Evolutionary conservation across 2,113 vertebrate species (phyloP), one percentile per base, ranked within the genome.

Genomic region (Capreolus pygargus): DNA sequence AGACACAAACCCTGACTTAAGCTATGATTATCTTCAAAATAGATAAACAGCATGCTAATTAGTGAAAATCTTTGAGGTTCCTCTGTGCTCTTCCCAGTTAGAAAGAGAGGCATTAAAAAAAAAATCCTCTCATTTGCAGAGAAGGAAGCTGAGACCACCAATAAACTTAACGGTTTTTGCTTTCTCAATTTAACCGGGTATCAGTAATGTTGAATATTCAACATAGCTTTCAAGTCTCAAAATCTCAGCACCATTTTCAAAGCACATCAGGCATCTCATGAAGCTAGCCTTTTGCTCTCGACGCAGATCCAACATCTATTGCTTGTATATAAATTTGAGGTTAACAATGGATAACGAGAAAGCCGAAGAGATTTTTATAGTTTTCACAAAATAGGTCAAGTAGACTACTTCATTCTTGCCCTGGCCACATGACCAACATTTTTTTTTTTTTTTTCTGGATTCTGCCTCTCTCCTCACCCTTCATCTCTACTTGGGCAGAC

Each of bases 51-150:
- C 43, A 27, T 11, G 47, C 15, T 97, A 11, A 39, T 89, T 90
- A 93, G 67, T 61, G 28, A 96, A 78, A 83, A 61, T 95, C n/a
- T 70, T 70, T 91, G 55, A 64, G n/a, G 43, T 92, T 86, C 33
- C 27, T 64, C 85, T 55, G 33, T 95, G 27, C 13, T 87, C 81
- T 64, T 87, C 12, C 10, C 43, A 88, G 45, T 91, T 89, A 93
- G 43, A 84, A 88, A 97, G 50, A 61, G 6, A 74, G 6, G 15
- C 5, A 61, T 84, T 16, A 47, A 27, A 45, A 61, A 13, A 39
- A 52, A 91, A 64, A 19, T 21, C 15, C 27, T 4, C 21, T 52
- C 47, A 58, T 86, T 96, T 95, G 19, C 16, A 83, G 57, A 97
- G 67, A 64, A 78, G 67, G 64, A 95, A 85, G 88, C 12, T 45